Conservation (phyloP, 2,113 vertebrate species). For the Scophthalmus maximus region DNA sequence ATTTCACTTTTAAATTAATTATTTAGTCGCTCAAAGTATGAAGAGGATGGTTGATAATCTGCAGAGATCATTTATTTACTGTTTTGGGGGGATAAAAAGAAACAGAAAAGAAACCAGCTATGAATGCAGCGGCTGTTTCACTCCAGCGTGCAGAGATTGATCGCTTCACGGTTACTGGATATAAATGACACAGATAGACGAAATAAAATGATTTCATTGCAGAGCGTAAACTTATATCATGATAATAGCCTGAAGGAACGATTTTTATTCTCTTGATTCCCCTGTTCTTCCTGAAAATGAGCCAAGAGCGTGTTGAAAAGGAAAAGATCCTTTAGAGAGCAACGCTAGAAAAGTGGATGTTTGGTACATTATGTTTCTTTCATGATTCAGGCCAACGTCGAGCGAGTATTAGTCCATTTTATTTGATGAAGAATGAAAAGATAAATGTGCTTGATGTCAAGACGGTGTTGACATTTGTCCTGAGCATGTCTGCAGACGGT, state of each 20-base stretch:
- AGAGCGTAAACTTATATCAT: background rate
- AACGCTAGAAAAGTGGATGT: background rate
- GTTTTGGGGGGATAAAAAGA: background rate
- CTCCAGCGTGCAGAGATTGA: constrained; percentile 34
- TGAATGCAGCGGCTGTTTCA: constrained; percentile 10
- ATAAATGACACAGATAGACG: constrained; percentile 11
- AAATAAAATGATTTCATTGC: background rate
- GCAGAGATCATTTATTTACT: background rate
- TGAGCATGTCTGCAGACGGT: too few species aligned
- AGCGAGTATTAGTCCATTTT: background rate
- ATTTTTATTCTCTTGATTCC: background rate
- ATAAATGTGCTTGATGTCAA: background rate
- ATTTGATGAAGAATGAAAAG: too few species aligned
- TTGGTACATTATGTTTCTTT: too few species aligned
- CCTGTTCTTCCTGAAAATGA: background rate
- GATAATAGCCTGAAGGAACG: background rate
- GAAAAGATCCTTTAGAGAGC: background rate
- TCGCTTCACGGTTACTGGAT: constrained; percentile 25
- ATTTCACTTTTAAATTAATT: constrained; percentile 9
- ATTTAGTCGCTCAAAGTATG: background rate
- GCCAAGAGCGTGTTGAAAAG: background rate
- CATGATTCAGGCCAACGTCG: too few species aligned
- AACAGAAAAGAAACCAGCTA: background rate
- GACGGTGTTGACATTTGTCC: background rate
- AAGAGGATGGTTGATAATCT: background rate